Percentiles rank a stretch among this genome's conserved stretches.
Evolutionary conservation across 2,797 vertebrate species (phyloP).

Genomic region (Anisognathus igniventris): DNA sequence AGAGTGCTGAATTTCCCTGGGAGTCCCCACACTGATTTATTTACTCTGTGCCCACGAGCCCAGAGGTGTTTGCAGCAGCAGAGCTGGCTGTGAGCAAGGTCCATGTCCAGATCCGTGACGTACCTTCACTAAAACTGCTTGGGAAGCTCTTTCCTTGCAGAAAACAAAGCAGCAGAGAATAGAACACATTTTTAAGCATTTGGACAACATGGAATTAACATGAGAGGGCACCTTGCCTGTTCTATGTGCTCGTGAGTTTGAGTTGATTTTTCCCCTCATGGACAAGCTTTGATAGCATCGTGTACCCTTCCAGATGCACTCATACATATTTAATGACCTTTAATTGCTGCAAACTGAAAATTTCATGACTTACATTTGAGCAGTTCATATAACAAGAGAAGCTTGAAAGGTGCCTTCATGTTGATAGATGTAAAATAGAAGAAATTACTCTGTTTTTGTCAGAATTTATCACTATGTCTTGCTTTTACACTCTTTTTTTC

Average conservation of each 20-base stretch:
- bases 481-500: neutral
- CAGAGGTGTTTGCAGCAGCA: neutral
- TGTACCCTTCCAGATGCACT: constrained; percentile 17
- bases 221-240: neutral
- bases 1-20: neutral
- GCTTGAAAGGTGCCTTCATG: neutral
- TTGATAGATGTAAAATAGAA: neutral
- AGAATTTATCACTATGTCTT: neutral
- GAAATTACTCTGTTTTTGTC: neutral
- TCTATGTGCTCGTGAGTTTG: fast-evolving
- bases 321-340: constrained; percentile 37
- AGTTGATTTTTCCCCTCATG: neutral
- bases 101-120: fast-evolving
- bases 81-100: neutral
- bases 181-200: fast-evolving
- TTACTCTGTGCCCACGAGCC: neutral
- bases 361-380: neutral
- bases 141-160: neutral
- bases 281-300: neutral
- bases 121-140: neutral
- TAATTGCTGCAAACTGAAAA: constrained; percentile 43
- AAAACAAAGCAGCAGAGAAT: neutral
- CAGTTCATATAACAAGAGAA: neutral
- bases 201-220: neutral
- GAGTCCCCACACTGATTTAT: neutral